Percentiles rank a stretch among this genome's conserved stretches.
phyloP scores from a whole-genome alignment of 2,888 invertebrate genomes.

The Dusona sp. region DNA sequence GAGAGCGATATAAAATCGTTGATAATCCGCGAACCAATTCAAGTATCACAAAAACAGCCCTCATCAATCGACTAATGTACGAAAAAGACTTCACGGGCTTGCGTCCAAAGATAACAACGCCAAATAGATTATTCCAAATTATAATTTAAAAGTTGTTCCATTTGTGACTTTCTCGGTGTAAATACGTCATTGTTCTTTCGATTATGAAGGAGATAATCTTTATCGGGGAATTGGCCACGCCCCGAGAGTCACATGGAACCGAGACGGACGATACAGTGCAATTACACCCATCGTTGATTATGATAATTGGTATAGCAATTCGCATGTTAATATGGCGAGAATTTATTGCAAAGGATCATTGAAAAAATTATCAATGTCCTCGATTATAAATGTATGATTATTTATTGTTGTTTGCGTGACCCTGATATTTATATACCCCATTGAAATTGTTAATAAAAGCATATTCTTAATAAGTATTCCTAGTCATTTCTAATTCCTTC shows the following conservation, averaged over 20 bases:
- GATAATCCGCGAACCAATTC: neutral
- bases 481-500: slow-evolving; percentile 1
- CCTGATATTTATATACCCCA: slow-evolving; percentile 78
- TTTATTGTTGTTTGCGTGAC: slow-evolving; percentile 75
- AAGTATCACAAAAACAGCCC: slow-evolving; percentile 41
- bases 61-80: slow-evolving; percentile 51
- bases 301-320: slow-evolving; percentile 40
- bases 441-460: slow-evolving; percentile 79
- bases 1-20: slow-evolving; percentile 13
- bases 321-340: slow-evolving; percentile 33
- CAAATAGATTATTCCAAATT: slow-evolving; percentile 53
- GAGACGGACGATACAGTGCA: slow-evolving; percentile 30
- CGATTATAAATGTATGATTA: slow-evolving; percentile 65
- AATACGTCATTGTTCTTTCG: slow-evolving; percentile 10
- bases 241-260: slow-evolving; percentile 29
- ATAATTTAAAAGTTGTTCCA: slow-evolving; percentile 32
- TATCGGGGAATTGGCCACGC: slow-evolving; percentile 4
- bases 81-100: slow-evolving; percentile 46
- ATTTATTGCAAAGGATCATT: slow-evolving; percentile 44
- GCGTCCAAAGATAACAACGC: slow-evolving; percentile 64
- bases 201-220: slow-evolving; percentile 43
- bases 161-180: slow-evolving; percentile 27
- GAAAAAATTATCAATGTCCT: slow-evolving; percentile 49
- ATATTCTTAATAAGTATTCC: slow-evolving; percentile 67
- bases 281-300: slow-evolving; percentile 43